These are phyloP conservation scores for Heterochromis multidens DNA, from an alignment of 2,113 vertebrate genomes.

Conservation along the genomic window DNA sequence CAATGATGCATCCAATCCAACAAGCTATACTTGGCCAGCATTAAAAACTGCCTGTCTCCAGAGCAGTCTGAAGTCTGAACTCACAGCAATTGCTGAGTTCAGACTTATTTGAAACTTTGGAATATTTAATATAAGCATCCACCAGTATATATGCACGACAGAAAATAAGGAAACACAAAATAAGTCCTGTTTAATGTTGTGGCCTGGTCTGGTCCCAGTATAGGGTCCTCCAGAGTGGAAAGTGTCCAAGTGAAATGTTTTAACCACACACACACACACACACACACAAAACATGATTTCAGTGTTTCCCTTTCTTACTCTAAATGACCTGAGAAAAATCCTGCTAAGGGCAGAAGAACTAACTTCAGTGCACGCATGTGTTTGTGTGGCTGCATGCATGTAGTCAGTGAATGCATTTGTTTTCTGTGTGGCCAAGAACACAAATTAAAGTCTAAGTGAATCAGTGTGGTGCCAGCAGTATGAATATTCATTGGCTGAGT, in stretches of 20 bases:
- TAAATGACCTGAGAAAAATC: neutral
- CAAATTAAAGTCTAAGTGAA: constrained; percentile 26
- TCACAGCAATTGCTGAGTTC: neutral
- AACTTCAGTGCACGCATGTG: neutral
- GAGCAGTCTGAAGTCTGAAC: accelerated
- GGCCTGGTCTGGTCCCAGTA: neutral
- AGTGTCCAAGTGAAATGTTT: neutral
- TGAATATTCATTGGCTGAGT: constrained; percentile 71
- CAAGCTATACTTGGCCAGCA: neutral
- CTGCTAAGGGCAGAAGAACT: neutral
- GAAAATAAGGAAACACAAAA: neutral
- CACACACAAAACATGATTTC: neutral
- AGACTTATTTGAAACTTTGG: accelerated
- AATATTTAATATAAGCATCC: neutral
- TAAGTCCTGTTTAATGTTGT: neutral
- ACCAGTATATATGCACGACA: neutral
- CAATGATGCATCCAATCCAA: neutral
- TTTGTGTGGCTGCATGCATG: neutral
- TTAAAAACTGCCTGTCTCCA: neutral
- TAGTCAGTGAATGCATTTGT: neutral
- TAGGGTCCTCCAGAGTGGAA: neutral
- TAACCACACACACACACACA: neutral
- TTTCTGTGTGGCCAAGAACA: neutral
- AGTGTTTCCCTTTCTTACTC: neutral
- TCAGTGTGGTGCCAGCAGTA: constrained; percentile 8